Percentiles rank a stretch among this genome's conserved stretches.
Conservation (phyloP, 2,797 vertebrate genomes). For the Poeciliopsis presidionis region DNA sequence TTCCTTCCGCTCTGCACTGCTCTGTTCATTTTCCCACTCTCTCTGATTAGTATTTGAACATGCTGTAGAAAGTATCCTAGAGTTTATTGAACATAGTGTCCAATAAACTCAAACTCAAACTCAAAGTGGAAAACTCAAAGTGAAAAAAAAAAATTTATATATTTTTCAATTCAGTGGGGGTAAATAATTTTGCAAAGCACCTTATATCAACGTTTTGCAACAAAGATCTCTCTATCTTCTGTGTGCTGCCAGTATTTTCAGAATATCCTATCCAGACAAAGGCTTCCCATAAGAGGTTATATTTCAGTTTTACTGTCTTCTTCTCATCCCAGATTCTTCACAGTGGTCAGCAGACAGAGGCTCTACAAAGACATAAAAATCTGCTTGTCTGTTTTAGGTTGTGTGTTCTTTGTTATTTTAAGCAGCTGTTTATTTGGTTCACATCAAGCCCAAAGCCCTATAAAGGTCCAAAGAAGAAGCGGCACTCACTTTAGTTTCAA, state of each 20-base stretch:
- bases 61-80: not conserved
- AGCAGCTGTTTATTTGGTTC: not conserved
- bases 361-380: not conserved
- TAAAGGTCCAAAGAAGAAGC: not conserved
- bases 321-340: conserved; percentile 34
- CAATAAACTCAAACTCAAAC: too few relatives aligned
- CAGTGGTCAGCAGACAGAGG: conserved; percentile 2
- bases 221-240: conserved; percentile 25
- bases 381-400: not conserved
- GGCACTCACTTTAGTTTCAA: not conserved
- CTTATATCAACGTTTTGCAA: conserved; percentile 55
- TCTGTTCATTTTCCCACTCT: not conserved
- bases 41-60: not conserved
- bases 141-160: not conserved
- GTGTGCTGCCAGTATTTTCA: conserved; percentile 44
- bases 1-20: not conserved
- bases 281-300: conserved; percentile 15
- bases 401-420: not conserved
- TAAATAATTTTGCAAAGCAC: conserved; percentile 20
- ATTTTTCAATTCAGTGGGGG: not conserved
- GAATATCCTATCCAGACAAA: conserved; percentile 26
- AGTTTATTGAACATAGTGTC: too few relatives aligned
- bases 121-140: not conserved
- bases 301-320: conserved; percentile 30
- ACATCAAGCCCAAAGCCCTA: not conserved